Evolutionary conservation across 2,888 invertebrate genomes (phyloP).

Genomic region (Helicoverpa assulta): DNA sequence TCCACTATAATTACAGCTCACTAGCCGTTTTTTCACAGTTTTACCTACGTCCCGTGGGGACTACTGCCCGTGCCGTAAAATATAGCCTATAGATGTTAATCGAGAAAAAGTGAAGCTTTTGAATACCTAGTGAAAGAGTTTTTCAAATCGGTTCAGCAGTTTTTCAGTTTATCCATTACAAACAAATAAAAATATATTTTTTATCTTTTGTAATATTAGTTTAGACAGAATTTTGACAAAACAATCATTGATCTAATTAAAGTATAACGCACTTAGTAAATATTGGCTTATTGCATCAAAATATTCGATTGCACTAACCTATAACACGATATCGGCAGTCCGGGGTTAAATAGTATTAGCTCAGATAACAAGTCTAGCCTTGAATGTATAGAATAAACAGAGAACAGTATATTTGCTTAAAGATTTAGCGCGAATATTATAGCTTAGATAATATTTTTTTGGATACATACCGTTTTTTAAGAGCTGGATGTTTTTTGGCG

Average conservation of each 20-base stretch:
- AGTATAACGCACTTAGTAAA: background rate
- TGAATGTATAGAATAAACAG: slow-evolving; percentile 27
- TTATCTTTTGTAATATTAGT: too few species aligned
- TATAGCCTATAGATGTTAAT: too few species aligned
- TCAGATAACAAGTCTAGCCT: slow-evolving; percentile 19
- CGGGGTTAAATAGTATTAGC: slow-evolving; percentile 7
- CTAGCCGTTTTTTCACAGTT: too few species aligned
- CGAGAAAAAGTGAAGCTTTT: too few species aligned
- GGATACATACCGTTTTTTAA: background rate
- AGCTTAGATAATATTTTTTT: background rate
- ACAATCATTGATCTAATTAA: slow-evolving; percentile 16
- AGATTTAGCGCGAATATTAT: slow-evolving; percentile 12
- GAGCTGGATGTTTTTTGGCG: background rate
- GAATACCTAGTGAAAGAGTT: too few species aligned
- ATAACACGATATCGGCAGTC: slow-evolving; percentile 5
- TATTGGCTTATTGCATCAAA: slow-evolving; percentile 1
- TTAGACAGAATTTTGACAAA: background rate
- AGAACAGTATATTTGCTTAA: slow-evolving; percentile 12
- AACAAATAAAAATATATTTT: too few species aligned
- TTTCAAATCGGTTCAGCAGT: too few species aligned
- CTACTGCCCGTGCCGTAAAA: too few species aligned
- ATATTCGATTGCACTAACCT: slow-evolving; percentile 18
- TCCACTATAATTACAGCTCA: too few species aligned
- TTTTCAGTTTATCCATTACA: too few species aligned
- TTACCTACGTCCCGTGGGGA: too few species aligned